phyloP scores from a whole-genome alignment of 2,113 vertebrate species.

The Charina bottae region DNA sequence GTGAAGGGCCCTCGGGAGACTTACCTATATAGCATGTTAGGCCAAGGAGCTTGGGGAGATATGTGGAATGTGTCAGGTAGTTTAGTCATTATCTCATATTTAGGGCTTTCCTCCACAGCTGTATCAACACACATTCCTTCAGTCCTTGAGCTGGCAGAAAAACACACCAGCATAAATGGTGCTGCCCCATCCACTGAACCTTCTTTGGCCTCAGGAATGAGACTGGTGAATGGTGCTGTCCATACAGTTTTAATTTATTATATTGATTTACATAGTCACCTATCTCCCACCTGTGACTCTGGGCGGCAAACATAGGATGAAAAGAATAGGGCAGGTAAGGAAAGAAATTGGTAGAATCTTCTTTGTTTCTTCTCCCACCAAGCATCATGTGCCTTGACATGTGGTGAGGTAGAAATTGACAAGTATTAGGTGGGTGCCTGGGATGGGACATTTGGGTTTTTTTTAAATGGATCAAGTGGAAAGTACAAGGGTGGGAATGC shows the following conservation, averaged over 20 bases:
- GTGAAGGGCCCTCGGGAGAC: too few species aligned
- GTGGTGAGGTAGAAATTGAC: too few species aligned
- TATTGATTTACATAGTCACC: background rate
- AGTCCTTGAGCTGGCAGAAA: background rate
- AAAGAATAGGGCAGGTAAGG: background rate
- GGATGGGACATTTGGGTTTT: too few species aligned
- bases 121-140: background rate
- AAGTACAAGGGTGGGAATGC: too few species aligned
- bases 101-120: background rate
- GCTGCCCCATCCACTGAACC: background rate
- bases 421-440: too few species aligned
- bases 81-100: background rate
- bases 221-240: background rate
- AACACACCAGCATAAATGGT: background rate
- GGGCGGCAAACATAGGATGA: background rate
- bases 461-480: too few species aligned
- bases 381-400: too few species aligned
- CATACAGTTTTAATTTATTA: background rate
- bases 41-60: background rate
- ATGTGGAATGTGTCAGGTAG: background rate
- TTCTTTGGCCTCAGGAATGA: background rate
- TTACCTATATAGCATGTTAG: background rate
- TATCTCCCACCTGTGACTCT: background rate
- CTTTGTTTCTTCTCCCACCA: too few species aligned
- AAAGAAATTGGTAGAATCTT: background rate